These are phyloP conservation scores for Psammodynastes pulverulentus DNA, from an alignment of 2,113 vertebrate species.

Conservation along the genomic window DNA sequence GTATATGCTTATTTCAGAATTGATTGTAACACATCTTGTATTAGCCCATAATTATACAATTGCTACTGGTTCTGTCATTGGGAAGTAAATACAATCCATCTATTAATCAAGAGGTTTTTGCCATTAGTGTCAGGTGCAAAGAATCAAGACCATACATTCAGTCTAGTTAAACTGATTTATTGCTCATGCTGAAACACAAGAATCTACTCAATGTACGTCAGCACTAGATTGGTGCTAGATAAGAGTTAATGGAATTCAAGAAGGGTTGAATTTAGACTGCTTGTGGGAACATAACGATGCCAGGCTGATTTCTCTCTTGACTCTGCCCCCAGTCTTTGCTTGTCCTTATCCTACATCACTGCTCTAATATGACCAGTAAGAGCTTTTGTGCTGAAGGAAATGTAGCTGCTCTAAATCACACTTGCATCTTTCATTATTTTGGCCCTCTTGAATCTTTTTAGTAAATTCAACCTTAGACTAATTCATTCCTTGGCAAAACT, in stretches of 20 bases:
- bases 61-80: background rate
- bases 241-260: background rate
- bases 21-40: background rate
- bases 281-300: background rate
- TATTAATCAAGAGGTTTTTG: background rate
- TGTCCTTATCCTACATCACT: background rate
- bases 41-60: background rate
- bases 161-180: background rate
- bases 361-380: background rate
- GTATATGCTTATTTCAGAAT: background rate
- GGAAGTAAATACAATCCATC: background rate
- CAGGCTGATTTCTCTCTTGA: background rate
- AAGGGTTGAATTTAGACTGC: background rate
- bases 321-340: background rate
- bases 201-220: background rate
- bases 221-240: background rate
- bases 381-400: background rate
- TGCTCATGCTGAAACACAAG: background rate
- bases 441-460: conserved; percentile 1
- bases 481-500: background rate
- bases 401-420: background rate
- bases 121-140: background rate
- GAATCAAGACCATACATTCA: background rate
- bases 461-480: background rate
- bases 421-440: background rate